phyloP scores from a whole-genome alignment of 2,797 vertebrate genomes.

The Eptatretus atami region DNA sequence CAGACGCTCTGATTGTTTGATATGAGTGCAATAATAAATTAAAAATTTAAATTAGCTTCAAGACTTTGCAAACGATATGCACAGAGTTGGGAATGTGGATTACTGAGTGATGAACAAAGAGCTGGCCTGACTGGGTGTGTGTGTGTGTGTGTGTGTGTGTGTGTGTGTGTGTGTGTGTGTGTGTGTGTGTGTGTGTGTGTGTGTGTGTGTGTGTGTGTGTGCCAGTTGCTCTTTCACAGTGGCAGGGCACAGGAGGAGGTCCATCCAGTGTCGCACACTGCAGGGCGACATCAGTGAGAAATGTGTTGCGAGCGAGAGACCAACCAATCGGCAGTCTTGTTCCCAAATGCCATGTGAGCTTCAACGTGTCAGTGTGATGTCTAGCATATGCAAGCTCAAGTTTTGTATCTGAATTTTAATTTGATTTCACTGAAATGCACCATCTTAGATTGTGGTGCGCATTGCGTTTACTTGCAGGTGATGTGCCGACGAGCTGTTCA shows the following conservation, averaged over 20 bases:
- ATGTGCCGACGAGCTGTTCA: constrained; percentile 32
- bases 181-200: neutral
- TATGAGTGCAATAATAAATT: no score
- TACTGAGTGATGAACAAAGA: no score
- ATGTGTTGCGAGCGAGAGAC: constrained; percentile 35
- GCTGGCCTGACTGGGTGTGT: neutral
- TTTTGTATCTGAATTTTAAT: no score
- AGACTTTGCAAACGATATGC: no score
- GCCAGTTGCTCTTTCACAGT: constrained; percentile 57
- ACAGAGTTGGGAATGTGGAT: no score
- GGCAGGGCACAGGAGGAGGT: constrained; percentile 41
- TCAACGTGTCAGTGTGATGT: no score
- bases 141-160: constrained; percentile 7
- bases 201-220: neutral
- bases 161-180: no score
- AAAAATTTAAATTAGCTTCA: no score
- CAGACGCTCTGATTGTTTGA: no score
- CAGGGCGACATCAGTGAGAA: constrained; percentile 24
- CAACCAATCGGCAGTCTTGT: constrained; percentile 30
- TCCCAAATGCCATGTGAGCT: constrained; percentile 36
- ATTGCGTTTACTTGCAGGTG: constrained; percentile 19
- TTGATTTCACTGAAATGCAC: no score
- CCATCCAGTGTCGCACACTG: constrained; percentile 31
- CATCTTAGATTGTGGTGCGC: neutral
- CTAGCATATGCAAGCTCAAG: no score